A percentile compares a stretch with the other conserved stretches of the same genome.
Evolutionary conservation across 2,113 vertebrate genomes (phyloP).

Genomic region (Caranx melampygus): DNA sequence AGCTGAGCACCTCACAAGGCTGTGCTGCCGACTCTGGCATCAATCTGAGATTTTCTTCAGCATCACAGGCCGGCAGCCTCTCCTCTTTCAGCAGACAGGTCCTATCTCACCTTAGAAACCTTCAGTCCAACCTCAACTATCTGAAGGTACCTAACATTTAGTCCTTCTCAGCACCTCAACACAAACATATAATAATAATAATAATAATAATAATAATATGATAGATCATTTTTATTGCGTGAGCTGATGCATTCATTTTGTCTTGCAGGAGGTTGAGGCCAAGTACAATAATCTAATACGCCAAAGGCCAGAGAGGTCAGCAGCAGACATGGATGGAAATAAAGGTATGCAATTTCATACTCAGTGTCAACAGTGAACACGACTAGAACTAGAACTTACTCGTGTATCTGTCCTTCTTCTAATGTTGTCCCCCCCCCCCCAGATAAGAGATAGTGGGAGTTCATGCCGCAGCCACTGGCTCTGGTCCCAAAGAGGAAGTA

Average conservation of each 20-base stretch:
- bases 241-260: conserved; percentile 23
- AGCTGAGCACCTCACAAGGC: conserved; percentile 77
- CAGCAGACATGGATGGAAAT: conserved; percentile 85
- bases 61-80: conserved; percentile 79
- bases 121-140: conserved; percentile 92
- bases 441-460: conserved; percentile 84
- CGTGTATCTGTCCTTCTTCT: conserved; percentile 18
- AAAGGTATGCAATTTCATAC: conserved; percentile 83
- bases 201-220: background rate
- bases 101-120: conserved; percentile 89
- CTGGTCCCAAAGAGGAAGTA: conserved; percentile 70
- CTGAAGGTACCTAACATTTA: conserved; percentile 64
- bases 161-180: background rate
- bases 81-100: conserved; percentile 87
- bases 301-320: conserved; percentile 89
- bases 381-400: background rate
- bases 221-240: background rate
- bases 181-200: background rate
- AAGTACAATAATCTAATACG: conserved; percentile 89
- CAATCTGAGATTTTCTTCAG: conserved; percentile 80
- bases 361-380: background rate
- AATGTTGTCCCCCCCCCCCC: background rate
- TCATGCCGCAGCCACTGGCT: conserved; percentile 41
- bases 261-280: conserved; percentile 90
- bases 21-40: conserved; percentile 81